Conservation (phyloP, 2,797 vertebrate species). For the Manis crassicaudata region DNA sequence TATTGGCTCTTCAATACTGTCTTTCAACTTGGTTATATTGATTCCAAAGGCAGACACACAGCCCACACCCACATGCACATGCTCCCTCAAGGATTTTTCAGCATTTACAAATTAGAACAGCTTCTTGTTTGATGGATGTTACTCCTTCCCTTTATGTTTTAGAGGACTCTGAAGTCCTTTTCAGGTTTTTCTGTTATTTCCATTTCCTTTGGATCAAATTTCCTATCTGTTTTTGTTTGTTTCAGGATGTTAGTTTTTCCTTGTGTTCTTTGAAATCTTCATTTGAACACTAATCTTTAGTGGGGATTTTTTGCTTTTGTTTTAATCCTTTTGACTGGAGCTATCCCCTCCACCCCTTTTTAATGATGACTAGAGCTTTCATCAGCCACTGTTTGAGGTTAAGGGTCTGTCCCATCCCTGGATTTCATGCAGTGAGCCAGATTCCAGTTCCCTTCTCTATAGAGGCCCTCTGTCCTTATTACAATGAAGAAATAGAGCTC, state of each 20-base stretch:
- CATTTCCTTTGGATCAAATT: slow-evolving; percentile 30
- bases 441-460: background rate
- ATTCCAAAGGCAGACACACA: slow-evolving; percentile 8
- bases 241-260: slow-evolving; percentile 3
- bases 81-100: background rate
- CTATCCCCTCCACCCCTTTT: background rate
- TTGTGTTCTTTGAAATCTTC: slow-evolving; percentile 33
- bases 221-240: background rate
- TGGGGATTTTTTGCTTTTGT: slow-evolving; percentile 4
- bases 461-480: background rate
- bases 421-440: background rate
- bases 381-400: background rate
- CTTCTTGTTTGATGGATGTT: slow-evolving; percentile 20
- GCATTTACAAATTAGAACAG: slow-evolving; percentile 1
- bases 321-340: background rate
- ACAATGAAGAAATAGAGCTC: slow-evolving; percentile 30
- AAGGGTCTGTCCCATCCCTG: background rate
- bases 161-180: background rate
- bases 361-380: background rate
- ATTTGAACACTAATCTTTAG: slow-evolving; percentile 15
- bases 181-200: slow-evolving; percentile 21
- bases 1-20: slow-evolving; percentile 3
- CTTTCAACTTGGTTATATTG: background rate
- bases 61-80: background rate
- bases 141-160: background rate